phyloP scores from a whole-genome alignment of 2,113 vertebrate genomes.

The Sorex fumeus region DNA sequence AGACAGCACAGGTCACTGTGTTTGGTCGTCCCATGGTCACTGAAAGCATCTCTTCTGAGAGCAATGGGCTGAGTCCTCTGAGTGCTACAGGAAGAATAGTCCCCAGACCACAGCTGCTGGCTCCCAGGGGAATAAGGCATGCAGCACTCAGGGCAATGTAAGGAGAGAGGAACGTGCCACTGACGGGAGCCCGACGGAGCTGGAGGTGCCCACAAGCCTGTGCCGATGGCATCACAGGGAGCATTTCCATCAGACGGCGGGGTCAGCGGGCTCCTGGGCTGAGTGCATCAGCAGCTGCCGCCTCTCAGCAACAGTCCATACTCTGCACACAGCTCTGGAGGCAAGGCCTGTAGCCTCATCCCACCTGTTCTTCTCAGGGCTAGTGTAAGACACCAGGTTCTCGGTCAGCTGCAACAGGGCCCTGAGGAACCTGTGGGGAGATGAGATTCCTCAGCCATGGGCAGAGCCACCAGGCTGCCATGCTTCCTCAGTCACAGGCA shows the following conservation, averaged over 20 bases:
- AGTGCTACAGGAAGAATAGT: no score
- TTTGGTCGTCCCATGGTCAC: no score
- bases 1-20: no score
- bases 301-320: conserved; percentile 81
- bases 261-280: conserved; percentile 21
- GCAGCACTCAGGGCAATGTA: no score
- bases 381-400: conserved; percentile 88
- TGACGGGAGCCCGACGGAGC: no score
- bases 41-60: no score
- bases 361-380: conserved; percentile 89
- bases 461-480: background rate
- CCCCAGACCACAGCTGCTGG: no score
- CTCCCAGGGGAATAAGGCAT: no score
- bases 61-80: no score
- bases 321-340: conserved; percentile 79
- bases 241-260: background rate
- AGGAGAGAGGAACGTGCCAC: no score
- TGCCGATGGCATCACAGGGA: background rate
- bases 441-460: background rate
- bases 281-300: conserved; percentile 83
- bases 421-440: conserved; percentile 86
- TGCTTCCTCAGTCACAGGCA: background rate
- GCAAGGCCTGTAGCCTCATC: conserved; percentile 83
- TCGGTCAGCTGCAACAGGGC: conserved; percentile 87
- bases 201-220: background rate